Evolutionary conservation across 2,888 invertebrate species (phyloP).

Genomic region (Eueremaeus valkanovi): DNA sequence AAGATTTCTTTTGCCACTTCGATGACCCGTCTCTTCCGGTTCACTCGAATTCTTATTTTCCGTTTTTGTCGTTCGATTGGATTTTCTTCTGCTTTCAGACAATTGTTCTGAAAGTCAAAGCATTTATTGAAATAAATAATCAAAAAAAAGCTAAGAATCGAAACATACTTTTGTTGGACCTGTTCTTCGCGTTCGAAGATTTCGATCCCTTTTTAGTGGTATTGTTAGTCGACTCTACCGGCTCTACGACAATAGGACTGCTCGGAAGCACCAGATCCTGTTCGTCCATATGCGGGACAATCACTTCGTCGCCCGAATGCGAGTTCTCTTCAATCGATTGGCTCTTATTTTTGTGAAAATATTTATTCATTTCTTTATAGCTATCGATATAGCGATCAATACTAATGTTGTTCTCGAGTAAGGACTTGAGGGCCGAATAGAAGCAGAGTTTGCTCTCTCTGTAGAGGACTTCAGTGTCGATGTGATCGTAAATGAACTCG

Average conservation of each 20-base stretch:
- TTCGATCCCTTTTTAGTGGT: not conserved
- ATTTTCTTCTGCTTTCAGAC: not conserved
- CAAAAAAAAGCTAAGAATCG: too few species aligned
- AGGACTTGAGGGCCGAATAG: not conserved
- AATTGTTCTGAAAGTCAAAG: too few species aligned
- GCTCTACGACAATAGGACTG: not conserved
- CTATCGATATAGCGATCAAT: not conserved
- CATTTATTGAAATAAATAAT: too few species aligned
- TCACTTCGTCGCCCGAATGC: conserved; percentile 51
- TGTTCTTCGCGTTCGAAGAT: not conserved
- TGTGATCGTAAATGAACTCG: conserved; percentile 22
- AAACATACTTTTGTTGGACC: not conserved
- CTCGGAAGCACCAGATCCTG: not conserved
- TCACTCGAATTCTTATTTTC: not conserved
- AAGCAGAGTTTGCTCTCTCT: not conserved
- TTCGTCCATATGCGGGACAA: conserved; percentile 46
- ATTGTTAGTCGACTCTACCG: not conserved
- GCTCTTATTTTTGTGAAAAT: not conserved
- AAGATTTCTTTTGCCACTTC: not conserved
- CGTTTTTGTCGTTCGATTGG: not conserved
- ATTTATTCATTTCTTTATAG: not conserved
- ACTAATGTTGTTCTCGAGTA: not conserved
- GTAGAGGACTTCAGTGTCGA: conserved; percentile 21
- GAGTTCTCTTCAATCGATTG: conserved; percentile 34
- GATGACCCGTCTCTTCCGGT: not conserved